Base-by-base conservation (phyloP, 2,797 vertebrate genomes). In the Muscicapa striata region DNA sequence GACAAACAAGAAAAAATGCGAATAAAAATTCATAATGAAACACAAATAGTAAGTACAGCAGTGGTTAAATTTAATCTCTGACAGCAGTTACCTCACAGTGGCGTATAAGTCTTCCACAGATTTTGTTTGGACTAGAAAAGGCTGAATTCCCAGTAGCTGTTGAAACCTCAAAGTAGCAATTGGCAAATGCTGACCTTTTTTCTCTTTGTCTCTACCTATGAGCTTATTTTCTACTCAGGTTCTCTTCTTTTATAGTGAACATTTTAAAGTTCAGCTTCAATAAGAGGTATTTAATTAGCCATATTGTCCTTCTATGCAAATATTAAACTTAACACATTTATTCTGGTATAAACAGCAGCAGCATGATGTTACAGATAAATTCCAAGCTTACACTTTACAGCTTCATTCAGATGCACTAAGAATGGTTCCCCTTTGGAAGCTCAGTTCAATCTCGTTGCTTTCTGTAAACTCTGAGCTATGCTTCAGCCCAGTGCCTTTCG, bases 401-500 rank as follows among this genome's bases (percentile, higher is more conserved):
- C 80, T 93, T 84, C 12, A 15, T 58, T 89, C 30, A 78, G n/a
- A 17, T 70, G 66, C 57, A 49, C 24, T 67, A 66, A 45, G 16
- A 90, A 32, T 61, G n/a, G 19, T 93, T 66, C 30, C 5, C 17
- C 15, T 80, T 93, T 77, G 59, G 36, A 91, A 87, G 74, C 10
- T 45, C 46, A 89, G n/a, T 78, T 63, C 9, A 81, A 1, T 34
- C 48, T 91, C 89, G 80, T 77, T 94, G 68, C 61, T 90, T 95
- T 92, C 64, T 92, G 29, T 94, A 70, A 87, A 67, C 84, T 92
- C 66, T 62, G 36, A 90, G 34, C 36, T 84, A 16, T 74, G 63
- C 80, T 96, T 68, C 87, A 87, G 84, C 36, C 90, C 61, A 85
- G 16, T 85, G 73, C 41, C 83, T 54, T 69, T 92, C 64, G 62